These are phyloP conservation scores for Apodemia duryi DNA, from an alignment of 2,888 invertebrate species.

Conservation along the genomic window DNA sequence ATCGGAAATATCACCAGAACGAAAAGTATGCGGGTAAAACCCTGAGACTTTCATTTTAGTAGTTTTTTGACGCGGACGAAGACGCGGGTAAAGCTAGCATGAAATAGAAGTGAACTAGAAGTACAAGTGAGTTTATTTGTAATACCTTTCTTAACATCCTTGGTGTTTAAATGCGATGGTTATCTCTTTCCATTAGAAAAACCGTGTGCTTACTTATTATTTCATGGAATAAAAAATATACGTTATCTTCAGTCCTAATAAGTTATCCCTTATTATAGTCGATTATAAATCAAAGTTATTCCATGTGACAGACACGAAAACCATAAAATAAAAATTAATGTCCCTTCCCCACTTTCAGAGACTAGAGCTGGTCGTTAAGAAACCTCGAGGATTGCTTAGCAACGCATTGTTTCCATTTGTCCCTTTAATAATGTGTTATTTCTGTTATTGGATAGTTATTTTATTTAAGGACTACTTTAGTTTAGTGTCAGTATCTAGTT, in stretches of 20 bases:
- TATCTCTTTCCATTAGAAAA: no score
- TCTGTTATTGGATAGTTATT: no score
- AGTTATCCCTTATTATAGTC: conserved; percentile 54
- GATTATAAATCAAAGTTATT: conserved; percentile 67
- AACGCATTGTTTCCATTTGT: conserved; percentile 20
- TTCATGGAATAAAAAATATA: not conserved
- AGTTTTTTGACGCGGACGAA: no score
- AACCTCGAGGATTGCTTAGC: conserved; percentile 18
- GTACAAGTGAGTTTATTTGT: no score
- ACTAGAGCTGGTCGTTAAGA: conserved; percentile 53
- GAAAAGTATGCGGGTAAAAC: no score
- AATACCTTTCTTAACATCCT: not conserved
- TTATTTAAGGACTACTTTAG: no score
- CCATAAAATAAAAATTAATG: conserved; percentile 80
- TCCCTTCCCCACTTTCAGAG: conserved; percentile 52
- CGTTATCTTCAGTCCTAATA: conserved; percentile 7
- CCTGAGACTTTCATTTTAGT: no score
- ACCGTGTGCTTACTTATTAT: no score
- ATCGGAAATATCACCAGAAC: no score
- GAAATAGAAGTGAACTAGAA: no score
- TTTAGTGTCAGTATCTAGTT: no score
- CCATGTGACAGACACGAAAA: conserved; percentile 77
- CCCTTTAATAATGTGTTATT: not conserved
- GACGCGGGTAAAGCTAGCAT: no score
- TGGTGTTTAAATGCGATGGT: not conserved